phyloP scores from a whole-genome alignment of 2,113 vertebrate species.

The Verasper variegatus region DNA sequence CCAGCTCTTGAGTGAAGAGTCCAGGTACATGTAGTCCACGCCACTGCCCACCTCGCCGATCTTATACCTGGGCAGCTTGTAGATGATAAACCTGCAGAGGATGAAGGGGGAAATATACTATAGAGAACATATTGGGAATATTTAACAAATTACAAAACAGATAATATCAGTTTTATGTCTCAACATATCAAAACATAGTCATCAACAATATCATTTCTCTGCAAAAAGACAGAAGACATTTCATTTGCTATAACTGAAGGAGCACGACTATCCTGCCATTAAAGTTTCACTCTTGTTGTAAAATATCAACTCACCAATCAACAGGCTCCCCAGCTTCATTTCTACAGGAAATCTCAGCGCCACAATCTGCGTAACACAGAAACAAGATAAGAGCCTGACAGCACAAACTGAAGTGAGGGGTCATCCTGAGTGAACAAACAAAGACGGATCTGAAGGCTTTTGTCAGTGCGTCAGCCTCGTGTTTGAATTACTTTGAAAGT shows the following conservation, averaged over 20 bases:
- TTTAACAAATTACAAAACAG: background rate
- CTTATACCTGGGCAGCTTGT: constrained; percentile 87
- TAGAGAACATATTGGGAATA: background rate
- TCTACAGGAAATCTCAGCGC: constrained; percentile 85
- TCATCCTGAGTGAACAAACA: constrained; percentile 42
- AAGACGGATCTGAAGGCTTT: constrained; percentile 34
- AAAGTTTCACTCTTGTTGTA: background rate
- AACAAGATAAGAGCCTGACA: constrained; percentile 21
- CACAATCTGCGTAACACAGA: constrained; percentile 20
- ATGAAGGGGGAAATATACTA: background rate
- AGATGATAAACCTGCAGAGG: constrained; percentile 87
- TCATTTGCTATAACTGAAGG: background rate
- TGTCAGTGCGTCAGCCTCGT: background rate
- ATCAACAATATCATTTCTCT: no score
- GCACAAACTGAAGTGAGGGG: background rate
- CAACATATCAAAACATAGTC: no score
- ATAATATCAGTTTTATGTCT: background rate
- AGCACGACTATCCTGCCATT: background rate
- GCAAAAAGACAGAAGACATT: no score
- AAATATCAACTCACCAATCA: constrained; percentile 89
- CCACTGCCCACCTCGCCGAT: constrained; percentile 79
- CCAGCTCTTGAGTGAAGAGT: constrained; percentile 83
- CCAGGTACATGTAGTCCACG: constrained; percentile 92
- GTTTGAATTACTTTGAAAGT: no score
- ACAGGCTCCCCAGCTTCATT: constrained; percentile 88